Evolutionary conservation across 2,888 invertebrate genomes (phyloP).

Genomic region (Diarsia rubi): DNA sequence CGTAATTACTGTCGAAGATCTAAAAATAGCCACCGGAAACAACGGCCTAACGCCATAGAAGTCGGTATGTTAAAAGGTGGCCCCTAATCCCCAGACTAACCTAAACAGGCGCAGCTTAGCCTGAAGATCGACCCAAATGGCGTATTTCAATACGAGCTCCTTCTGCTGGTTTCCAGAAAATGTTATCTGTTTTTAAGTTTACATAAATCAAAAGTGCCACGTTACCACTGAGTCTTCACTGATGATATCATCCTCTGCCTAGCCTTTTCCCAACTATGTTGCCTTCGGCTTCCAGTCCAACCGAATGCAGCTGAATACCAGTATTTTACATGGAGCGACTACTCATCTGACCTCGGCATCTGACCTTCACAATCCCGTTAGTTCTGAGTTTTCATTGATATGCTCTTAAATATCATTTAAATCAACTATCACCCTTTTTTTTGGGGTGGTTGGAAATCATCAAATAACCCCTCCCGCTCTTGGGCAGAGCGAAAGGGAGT

Average conservation of each 20-base stretch:
- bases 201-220: neutral
- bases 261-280: no score
- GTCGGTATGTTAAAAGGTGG: neutral
- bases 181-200: neutral
- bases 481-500: no score
- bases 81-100: neutral
- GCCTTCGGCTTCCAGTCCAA: no score
- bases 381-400: neutral
- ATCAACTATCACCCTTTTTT: no score
- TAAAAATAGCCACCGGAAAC: neutral
- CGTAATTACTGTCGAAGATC: no score
- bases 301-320: no score
- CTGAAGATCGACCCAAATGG: neutral
- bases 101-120: neutral
- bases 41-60: neutral
- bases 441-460: no score
- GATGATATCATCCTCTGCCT: neutral
- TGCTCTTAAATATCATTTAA: slow-evolving; percentile 1
- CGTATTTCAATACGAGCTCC: neutral
- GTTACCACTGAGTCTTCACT: neutral
- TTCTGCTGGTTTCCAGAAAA: neutral
- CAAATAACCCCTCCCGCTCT: no score
- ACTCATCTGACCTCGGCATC: no score
- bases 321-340: no score
- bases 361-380: no score